Evolutionary conservation across 2,797 vertebrate species (phyloP), one percentile per base, ranked within the genome.

Genomic region (Gila robusta): DNA sequence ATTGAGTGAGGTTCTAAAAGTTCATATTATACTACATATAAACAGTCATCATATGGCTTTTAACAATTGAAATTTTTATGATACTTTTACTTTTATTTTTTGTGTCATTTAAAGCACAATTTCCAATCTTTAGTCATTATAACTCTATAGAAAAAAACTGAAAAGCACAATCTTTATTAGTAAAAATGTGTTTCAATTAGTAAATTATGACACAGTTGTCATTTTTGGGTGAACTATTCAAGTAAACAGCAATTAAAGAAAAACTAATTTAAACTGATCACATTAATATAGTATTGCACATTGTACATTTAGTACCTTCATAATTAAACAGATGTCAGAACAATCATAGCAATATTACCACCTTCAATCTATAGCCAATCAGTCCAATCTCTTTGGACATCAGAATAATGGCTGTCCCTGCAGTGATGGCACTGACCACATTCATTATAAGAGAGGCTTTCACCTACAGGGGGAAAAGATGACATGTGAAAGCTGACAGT

Each of bases 371-470:
- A 1, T n/a, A 37, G 6, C 3, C 4, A 2, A 35, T 32, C 32
- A 2, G 0, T 35, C 28, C 28, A 32, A 37, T 37, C 5, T 37
- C 1, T 6, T 6, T 37, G 0, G 37, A 37, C 37, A 37, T 37
- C 37, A 37, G 37, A 6, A 37, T 6, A 6, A 37, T 37, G 37
- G 37, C 37, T 6, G 5, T 37, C 37, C 3, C 37, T 37, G 37
- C 37, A 37, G 37, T 6, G 5, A 37, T 6, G 37, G 37, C 37
- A 37, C 37, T 37, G 37, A 37, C 6, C 37, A 79, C 59, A 44
- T 80, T 80, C 78, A 80, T 44, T 26, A 37, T 39, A 19, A 66
- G 78, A 80, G 78, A 80, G 7, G 54, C 78, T 44, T 47, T 66
- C n/a, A 80, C 59, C 78, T 80, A 19, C 23, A 79, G n/a, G 9